Evolutionary conservation across 2,797 vertebrate species (phyloP).

Genomic region (Gymnothorax javanicus): DNA sequence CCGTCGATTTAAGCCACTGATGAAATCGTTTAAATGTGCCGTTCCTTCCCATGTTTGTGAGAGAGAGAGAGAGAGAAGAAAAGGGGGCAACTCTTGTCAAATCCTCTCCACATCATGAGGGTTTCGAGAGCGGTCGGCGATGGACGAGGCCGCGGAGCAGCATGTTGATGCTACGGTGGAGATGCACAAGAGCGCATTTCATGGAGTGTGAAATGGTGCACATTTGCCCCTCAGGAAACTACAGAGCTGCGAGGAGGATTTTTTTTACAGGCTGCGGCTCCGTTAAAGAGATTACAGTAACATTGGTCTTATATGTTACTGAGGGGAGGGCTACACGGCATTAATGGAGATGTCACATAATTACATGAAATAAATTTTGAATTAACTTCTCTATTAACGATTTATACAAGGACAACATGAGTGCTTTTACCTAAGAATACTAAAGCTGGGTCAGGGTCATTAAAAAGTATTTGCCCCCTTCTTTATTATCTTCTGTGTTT

Average conservation of each 20-base stretch:
- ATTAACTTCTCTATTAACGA: not conserved
- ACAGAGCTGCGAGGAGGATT: slow-evolving; percentile 50
- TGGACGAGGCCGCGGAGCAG: too few species aligned
- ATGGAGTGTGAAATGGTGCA: slow-evolving; percentile 55
- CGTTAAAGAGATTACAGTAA: slow-evolving; percentile 51
- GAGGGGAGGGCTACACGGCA: not conserved
- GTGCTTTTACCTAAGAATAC: too few species aligned
- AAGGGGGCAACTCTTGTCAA: not conserved
- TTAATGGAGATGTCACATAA: not conserved
- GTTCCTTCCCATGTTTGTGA: not conserved
- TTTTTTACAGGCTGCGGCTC: slow-evolving; percentile 44
- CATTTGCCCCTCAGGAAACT: slow-evolving; percentile 61
- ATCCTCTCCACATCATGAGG: not conserved
- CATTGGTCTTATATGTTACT: too few species aligned
- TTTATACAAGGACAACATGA: not conserved
- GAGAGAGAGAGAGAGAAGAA: not conserved
- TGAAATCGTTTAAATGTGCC: not conserved
- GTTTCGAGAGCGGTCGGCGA: too few species aligned
- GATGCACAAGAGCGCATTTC: slow-evolving; percentile 6
- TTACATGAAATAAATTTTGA: not conserved
- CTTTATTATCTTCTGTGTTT: too few species aligned
- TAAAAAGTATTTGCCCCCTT: too few species aligned
- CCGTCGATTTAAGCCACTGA: not conserved
- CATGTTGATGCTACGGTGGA: not conserved
- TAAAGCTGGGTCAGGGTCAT: too few species aligned